Evolutionary conservation across 2,113 vertebrate genomes (phyloP).

Genomic region (Parus major): DNA sequence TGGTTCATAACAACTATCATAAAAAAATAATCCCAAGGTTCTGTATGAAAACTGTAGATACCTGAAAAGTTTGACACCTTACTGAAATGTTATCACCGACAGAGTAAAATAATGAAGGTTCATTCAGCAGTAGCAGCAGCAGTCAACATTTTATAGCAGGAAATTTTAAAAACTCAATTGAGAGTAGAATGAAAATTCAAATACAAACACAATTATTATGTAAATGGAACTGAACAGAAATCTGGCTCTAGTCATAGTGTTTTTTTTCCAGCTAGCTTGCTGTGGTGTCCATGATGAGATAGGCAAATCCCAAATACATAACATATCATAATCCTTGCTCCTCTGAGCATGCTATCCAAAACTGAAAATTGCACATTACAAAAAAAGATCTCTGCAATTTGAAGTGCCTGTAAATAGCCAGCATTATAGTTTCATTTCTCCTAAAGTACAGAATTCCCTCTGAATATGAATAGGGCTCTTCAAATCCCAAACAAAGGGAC

Average conservation of each 20-base stretch:
- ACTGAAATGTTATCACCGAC: neutral
- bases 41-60: neutral
- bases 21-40: neutral
- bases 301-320: neutral
- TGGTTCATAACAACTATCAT: neutral
- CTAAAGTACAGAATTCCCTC: constrained; percentile 25
- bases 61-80: neutral
- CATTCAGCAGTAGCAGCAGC: neutral
- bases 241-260: neutral
- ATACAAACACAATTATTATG: neutral
- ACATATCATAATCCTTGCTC: neutral
- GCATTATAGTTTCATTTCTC: constrained; percentile 13
- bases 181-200: neutral
- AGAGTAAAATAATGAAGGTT: neutral
- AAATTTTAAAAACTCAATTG: neutral
- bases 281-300: neutral
- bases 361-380: neutral
- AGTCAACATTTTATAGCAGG: neutral
- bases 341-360: neutral
- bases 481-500: constrained; percentile 35
- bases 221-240: neutral
- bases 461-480: constrained; percentile 39
- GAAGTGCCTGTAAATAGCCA: neutral
- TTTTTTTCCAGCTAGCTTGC: neutral
- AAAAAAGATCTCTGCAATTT: constrained; percentile 4